Base-by-base conservation (phyloP, 2,888 invertebrate species). In the Dermolepida albohirtum region DNA sequence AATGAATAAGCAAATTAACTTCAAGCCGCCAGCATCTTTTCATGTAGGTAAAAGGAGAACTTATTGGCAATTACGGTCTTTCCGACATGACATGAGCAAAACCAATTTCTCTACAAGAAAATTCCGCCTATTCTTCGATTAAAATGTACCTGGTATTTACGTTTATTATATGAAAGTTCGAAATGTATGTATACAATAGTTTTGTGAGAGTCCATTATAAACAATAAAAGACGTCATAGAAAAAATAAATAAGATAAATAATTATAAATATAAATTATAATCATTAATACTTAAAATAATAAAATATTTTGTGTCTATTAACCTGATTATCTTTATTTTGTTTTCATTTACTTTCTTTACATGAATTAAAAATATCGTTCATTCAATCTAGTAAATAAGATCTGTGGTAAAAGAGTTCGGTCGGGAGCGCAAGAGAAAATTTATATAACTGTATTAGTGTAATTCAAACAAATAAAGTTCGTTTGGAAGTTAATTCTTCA, bases 391-490 rank as follows among this genome's bases (percentile, higher is more conserved):
- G 11, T 43, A 43, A 57, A 57, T 57, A 17, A 57, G 43, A 57
- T 22, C 41, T 12, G 6, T 4, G 10, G 17, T 43, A 27, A 43
- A 27, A 11, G 43, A 44, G 44, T 34, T n/a, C 1, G 44, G 22
- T 12, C 41, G 27, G 12, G 27, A 44, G 22, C 43, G 57, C 14
- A 43, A 27, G 27, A 17, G 50, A 43, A 57, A 43, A 44, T 43
- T 44, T 41, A 57, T 57, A 57, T 57, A 57, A 57, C 43, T 43
- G 57, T 43, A 57, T 57, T 57, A 57, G 57, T 57, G 57, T 57
- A 57, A 57, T 57, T 57, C 43, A 44, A 43, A 57, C 27, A 44
- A 57, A 57, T 43, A 43, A 57, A 43, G 57, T 22, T 57, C 43
- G 55, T 43, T 57, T 43, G 27, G 44, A 22, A 57, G 43, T 57